phyloP scores from a whole-genome alignment of 2,888 invertebrate species.

The Dorcus hopei region DNA sequence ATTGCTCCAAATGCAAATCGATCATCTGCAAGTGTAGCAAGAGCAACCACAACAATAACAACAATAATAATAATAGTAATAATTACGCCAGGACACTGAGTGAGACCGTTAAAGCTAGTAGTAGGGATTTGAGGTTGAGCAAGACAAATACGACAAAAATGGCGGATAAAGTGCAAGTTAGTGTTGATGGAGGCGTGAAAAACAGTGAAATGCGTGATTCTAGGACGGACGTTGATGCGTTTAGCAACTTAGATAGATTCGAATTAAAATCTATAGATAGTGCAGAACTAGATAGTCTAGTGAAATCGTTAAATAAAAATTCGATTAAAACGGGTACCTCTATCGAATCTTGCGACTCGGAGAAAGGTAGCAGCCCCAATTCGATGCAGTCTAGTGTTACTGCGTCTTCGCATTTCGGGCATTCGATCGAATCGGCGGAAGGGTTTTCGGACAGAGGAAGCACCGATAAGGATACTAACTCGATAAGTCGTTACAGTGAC shows the following conservation, averaged over 20 bases:
- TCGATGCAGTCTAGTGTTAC: constrained; percentile 58
- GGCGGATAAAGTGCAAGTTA: background rate
- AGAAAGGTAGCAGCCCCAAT: constrained; percentile 55
- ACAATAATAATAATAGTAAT: constrained; percentile 24
- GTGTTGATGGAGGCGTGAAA: constrained; percentile 12
- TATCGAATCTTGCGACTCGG: constrained; percentile 46
- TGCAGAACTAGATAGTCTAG: constrained; percentile 15
- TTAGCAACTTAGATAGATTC: constrained; percentile 25
- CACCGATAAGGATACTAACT: constrained; percentile 50
- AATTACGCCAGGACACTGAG: constrained; percentile 43
- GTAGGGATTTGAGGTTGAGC: constrained; percentile 4
- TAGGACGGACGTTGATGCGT: constrained; percentile 27
- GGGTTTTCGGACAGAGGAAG: constrained; percentile 57
- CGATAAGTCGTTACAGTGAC: constrained; percentile 45
- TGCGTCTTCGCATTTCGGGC: constrained; percentile 60
- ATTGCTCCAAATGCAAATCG: constrained; percentile 54
- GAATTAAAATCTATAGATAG: constrained; percentile 17
- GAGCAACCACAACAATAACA: too few relatives aligned
- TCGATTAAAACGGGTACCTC: constrained; percentile 17
- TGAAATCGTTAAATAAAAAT: constrained; percentile 14
- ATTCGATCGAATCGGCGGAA: constrained; percentile 68
- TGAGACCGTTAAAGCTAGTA: constrained; percentile 4
- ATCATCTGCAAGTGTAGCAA: constrained; percentile 42
- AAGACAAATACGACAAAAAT: constrained; percentile 6
- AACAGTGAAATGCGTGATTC: constrained; percentile 13